Evolutionary conservation across 2,797 vertebrate species (phyloP).

Genomic region (Dicrostonyx torquatus): DNA sequence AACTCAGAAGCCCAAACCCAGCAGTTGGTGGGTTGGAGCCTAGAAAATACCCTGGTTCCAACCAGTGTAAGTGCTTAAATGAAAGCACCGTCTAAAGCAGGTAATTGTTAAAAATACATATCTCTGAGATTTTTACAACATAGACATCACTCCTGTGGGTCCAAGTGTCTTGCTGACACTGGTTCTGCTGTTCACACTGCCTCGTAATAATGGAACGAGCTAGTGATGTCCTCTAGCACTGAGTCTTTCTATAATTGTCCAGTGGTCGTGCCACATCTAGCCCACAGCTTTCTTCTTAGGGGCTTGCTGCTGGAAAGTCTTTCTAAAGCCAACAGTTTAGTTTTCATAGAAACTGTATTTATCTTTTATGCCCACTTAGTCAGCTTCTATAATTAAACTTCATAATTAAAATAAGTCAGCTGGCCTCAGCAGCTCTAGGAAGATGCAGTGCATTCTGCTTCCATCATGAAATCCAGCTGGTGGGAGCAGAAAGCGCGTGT

Average conservation of each 20-base stretch:
- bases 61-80: slow-evolving; percentile 8
- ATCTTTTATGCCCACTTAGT: slow-evolving; percentile 20
- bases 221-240: neutral
- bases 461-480: neutral
- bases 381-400: slow-evolving; percentile 57
- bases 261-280: neutral
- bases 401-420: slow-evolving; percentile 29
- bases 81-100: neutral
- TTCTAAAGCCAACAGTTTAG: slow-evolving; percentile 20
- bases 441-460: neutral
- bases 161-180: neutral
- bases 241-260: neutral
- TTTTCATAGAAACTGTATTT: slow-evolving; percentile 43
- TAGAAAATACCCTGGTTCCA: neutral
- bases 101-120: neutral
- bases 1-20: slow-evolving; percentile 48
- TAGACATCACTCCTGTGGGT: slow-evolving; percentile 21
- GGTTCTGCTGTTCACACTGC: neutral
- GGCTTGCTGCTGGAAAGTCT: slow-evolving; percentile 18
- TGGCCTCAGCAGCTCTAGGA: neutral
- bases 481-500: neutral
- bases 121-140: neutral
- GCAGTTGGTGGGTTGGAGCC: slow-evolving; percentile 31
- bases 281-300: slow-evolving; percentile 34
- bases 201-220: neutral